A percentile compares a stretch with the other conserved stretches of the same genome.
These are phyloP conservation scores for Campoplex capitator DNA, from an alignment of 2,888 invertebrate species.

Conservation along the genomic window DNA sequence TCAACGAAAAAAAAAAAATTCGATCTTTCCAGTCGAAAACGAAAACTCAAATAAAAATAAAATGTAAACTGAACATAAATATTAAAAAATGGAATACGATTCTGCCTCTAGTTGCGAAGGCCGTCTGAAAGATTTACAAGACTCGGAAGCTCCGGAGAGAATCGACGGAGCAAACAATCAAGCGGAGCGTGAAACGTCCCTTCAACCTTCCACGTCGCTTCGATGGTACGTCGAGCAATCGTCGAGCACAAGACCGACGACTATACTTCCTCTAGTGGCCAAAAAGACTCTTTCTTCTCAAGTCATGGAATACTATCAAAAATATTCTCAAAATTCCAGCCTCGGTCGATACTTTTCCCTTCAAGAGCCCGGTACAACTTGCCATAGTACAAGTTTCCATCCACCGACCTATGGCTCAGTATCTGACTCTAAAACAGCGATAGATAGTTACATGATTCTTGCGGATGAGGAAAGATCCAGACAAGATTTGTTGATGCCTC, in stretches of 20 bases:
- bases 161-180: neutral
- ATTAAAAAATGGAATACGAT: slow-evolving; percentile 79
- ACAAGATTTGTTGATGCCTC: slow-evolving; percentile 74
- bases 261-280: slow-evolving; percentile 57
- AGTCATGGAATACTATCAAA: slow-evolving; percentile 89
- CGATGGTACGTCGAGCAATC: slow-evolving; percentile 52
- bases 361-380: slow-evolving; percentile 71
- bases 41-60: neutral
- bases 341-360: slow-evolving; percentile 89
- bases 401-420: slow-evolving; percentile 41
- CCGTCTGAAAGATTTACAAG: slow-evolving; percentile 74
- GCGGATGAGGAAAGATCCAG: slow-evolving; percentile 71
- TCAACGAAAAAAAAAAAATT: neutral
- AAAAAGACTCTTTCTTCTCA: slow-evolving; percentile 78
- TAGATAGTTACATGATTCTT: slow-evolving; percentile 73
- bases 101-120: slow-evolving; percentile 79
- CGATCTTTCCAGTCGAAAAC: neutral
- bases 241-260: slow-evolving; percentile 27
- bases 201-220: slow-evolving; percentile 15
- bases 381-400: slow-evolving; percentile 76
- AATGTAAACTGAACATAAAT: slow-evolving; percentile 24
- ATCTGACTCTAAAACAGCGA: neutral
- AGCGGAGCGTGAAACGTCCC: slow-evolving; percentile 14
- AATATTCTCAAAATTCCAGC: slow-evolving; percentile 89
- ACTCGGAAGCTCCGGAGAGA: slow-evolving; percentile 61